phyloP scores from a whole-genome alignment of 2,888 invertebrate species.

The Chalcis sispes region DNA sequence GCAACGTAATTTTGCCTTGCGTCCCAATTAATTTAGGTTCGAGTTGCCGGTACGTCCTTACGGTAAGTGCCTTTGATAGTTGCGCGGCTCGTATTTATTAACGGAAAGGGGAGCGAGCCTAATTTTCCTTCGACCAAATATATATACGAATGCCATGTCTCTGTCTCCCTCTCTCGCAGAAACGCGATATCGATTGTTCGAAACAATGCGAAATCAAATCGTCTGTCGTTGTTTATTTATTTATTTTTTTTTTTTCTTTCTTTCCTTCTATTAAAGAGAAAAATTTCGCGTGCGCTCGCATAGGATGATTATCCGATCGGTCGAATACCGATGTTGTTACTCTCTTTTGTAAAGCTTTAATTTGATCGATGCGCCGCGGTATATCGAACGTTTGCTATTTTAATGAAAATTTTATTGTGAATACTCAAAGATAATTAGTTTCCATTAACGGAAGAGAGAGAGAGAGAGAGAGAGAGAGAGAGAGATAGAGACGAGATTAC shows the following conservation, averaged over 20 bases:
- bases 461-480: background rate
- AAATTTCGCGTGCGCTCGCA: conserved; percentile 14
- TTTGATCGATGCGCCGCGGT: conserved; percentile 38
- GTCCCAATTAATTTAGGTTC: conserved; percentile 71
- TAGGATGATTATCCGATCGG: background rate
- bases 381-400: conserved; percentile 44
- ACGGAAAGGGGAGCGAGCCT: background rate
- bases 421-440: conserved; percentile 49
- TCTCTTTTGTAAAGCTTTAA: background rate
- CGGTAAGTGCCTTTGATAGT: conserved; percentile 53
- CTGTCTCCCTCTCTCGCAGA: no score
- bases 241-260: background rate
- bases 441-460: conserved; percentile 22
- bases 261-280: conserved; percentile 9
- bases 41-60: conserved; percentile 58
- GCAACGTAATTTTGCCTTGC: conserved; percentile 67
- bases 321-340: conserved; percentile 3
- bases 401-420: conserved; percentile 51
- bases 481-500: conserved; percentile 5
- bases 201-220: conserved; percentile 38
- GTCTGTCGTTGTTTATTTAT: background rate
- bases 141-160: no score
- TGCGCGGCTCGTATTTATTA: conserved; percentile 16
- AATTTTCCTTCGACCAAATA: no score
- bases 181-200: conserved; percentile 26